These are phyloP conservation scores for Plodia interpunctella DNA, from an alignment of 1,140 invertebrate genomes.

Conservation along the genomic window DNA sequence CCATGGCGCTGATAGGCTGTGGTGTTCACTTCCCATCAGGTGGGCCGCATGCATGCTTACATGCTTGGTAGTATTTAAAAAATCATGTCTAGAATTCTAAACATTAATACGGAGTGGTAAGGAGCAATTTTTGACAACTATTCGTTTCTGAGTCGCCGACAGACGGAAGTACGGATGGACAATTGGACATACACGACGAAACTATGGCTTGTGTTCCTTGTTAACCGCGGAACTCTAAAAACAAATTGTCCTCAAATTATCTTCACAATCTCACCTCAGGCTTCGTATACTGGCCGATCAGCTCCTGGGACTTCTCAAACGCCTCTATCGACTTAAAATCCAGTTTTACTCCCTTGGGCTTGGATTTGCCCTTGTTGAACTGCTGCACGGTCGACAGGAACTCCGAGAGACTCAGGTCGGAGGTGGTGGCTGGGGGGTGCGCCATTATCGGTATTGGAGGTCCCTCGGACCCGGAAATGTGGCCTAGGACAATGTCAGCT, in stretches of 20 bases:
- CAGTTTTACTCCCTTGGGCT: slow-evolving; percentile 86
- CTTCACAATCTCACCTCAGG: slow-evolving; percentile 40
- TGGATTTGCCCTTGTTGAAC: slow-evolving; percentile 64
- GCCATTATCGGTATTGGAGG: slow-evolving; percentile 88
- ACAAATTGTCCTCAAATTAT: too few species aligned
- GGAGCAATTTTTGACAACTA: too few species aligned
- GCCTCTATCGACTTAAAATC: slow-evolving; percentile 92
- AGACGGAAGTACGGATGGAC: too few species aligned
- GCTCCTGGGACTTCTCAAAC: slow-evolving; percentile 81
- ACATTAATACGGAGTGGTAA: too few species aligned
- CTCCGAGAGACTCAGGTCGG: slow-evolving; percentile 86
- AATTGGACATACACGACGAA: too few species aligned
- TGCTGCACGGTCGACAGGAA: slow-evolving; percentile 82
- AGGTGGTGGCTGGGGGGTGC: slow-evolving; percentile 85
- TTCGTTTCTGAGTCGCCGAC: too few species aligned
- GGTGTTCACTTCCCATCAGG: too few species aligned
- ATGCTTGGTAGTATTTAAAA: too few species aligned
- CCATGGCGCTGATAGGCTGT: too few species aligned
- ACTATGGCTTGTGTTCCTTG: neutral
- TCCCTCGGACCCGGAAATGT: slow-evolving; percentile 66
- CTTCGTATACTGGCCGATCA: slow-evolving; percentile 60
- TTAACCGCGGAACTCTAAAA: neutral
- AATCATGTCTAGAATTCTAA: too few species aligned
- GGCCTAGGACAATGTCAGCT: slow-evolving; percentile 89
- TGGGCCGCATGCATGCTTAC: too few species aligned